Evolutionary conservation across 2,113 vertebrate species (phyloP).

Genomic region (Phyllopteryx taeniolatus): DNA sequence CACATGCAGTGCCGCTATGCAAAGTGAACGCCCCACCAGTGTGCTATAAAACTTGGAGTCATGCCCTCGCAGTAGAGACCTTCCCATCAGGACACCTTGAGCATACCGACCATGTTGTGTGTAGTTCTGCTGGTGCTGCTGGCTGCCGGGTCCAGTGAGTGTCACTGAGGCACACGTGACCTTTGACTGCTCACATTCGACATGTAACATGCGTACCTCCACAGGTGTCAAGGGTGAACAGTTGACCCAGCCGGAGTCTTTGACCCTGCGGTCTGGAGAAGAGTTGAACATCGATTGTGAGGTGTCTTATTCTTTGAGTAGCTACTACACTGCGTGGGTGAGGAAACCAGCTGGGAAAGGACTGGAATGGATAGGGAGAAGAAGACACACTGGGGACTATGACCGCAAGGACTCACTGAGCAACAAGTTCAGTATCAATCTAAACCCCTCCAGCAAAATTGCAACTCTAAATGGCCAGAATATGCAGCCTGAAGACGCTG

Average conservation of each 20-base stretch:
- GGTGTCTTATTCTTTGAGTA: conserved; percentile 25
- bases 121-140: conserved; percentile 35
- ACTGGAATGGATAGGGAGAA: conserved; percentile 27
- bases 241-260: conserved; percentile 39
- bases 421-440: conserved; percentile 26
- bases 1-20: conserved; percentile 4
- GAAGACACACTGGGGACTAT: accelerated
- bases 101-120: conserved; percentile 31
- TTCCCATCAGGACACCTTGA: conserved; percentile 3
- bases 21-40: conserved; percentile 13
- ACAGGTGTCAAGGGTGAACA: conserved; percentile 29
- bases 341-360: conserved; percentile 48
- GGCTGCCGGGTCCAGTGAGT: conserved; percentile 39
- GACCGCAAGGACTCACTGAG: conserved; percentile 27
- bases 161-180: background rate
- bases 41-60: conserved; percentile 12
- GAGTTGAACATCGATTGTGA: conserved; percentile 35
- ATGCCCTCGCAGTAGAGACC: background rate
- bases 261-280: conserved; percentile 38
- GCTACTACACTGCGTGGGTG: conserved; percentile 13
- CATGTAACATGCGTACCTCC: background rate
- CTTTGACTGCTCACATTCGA: background rate
- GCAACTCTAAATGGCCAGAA: conserved; percentile 31
- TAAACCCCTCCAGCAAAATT: conserved; percentile 30
- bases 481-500: conserved; percentile 45